phyloP scores from a whole-genome alignment of 1,140 invertebrate species.

The Orchestia grillus region DNA sequence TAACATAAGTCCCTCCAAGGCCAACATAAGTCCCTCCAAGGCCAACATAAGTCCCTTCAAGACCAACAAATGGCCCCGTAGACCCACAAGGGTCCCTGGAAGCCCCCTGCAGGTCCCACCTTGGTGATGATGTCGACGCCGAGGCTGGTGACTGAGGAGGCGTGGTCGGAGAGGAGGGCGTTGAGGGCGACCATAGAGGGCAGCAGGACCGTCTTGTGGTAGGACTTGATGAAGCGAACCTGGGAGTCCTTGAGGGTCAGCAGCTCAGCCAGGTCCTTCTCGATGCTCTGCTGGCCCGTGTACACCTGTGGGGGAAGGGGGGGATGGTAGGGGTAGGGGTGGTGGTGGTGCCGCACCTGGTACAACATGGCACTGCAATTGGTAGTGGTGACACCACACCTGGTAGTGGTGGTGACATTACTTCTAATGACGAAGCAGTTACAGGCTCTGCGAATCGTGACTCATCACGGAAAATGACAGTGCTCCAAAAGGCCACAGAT shows the following conservation, averaged over 20 bases:
- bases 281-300: slow-evolving; percentile 64
- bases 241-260: slow-evolving; percentile 65
- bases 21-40: background rate
- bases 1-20: background rate
- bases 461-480: no score
- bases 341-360: no score
- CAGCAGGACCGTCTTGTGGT: slow-evolving; percentile 63
- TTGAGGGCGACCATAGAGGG: slow-evolving; percentile 63
- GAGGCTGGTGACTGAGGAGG: slow-evolving; percentile 62
- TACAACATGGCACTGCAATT: no score
- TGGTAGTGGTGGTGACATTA: no score
- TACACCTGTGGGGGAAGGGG: slow-evolving; percentile 57
- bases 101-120: slow-evolving; percentile 28
- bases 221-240: slow-evolving; percentile 61
- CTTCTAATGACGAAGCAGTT: no score
- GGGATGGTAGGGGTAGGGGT: no score
- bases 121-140: slow-evolving; percentile 67
- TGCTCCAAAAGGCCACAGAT: no score
- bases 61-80: background rate
- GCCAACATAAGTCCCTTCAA: background rate
- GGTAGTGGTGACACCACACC: no score
- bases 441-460: no score
- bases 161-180: slow-evolving; percentile 64
- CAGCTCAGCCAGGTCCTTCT: slow-evolving; percentile 62
- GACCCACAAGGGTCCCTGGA: background rate